Conservation (phyloP, 2,888 invertebrate species). For the Lapara coniferarum region DNA sequence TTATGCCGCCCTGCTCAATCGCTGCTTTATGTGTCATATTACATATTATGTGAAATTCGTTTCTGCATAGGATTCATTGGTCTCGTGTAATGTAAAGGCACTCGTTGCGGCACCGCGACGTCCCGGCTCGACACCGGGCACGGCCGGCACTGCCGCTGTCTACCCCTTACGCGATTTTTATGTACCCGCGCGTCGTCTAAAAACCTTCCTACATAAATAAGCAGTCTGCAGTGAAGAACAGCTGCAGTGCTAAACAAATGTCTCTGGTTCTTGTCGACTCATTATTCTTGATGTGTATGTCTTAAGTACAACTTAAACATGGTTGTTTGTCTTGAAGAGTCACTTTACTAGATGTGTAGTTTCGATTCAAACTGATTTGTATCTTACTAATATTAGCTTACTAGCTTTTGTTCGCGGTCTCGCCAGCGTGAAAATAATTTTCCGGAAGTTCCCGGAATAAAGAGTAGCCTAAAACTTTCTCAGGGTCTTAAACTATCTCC, state of each 20-base stretch:
- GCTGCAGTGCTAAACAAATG: slow-evolving; percentile 8
- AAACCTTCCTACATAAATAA: slow-evolving; percentile 12
- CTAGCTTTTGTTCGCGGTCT: too few species aligned
- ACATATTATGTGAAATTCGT: too few species aligned
- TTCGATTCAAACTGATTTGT: too few species aligned
- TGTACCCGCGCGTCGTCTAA: not conserved
- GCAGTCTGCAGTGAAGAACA: not conserved
- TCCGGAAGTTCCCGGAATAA: too few species aligned
- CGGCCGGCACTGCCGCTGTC: not conserved
- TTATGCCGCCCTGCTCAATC: too few species aligned
- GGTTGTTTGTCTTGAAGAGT: slow-evolving; percentile 1
- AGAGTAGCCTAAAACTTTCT: too few species aligned
- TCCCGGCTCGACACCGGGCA: slow-evolving; percentile 15
- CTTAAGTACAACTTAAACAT: too few species aligned
- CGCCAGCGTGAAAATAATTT: too few species aligned
- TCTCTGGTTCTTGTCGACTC: not conserved
- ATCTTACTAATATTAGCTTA: too few species aligned
- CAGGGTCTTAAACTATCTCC: too few species aligned
- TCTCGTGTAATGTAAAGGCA: not conserved
- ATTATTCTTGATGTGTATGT: slow-evolving; percentile 1
- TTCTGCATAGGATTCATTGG: not conserved
- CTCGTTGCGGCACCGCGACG: slow-evolving; percentile 12
- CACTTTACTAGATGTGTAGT: too few species aligned
- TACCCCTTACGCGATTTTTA: not conserved
- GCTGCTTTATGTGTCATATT: too few species aligned